These are phyloP conservation scores for Epinephelus fuscoguttatus DNA, from an alignment of 2,113 vertebrate species.

Conservation along the genomic window DNA sequence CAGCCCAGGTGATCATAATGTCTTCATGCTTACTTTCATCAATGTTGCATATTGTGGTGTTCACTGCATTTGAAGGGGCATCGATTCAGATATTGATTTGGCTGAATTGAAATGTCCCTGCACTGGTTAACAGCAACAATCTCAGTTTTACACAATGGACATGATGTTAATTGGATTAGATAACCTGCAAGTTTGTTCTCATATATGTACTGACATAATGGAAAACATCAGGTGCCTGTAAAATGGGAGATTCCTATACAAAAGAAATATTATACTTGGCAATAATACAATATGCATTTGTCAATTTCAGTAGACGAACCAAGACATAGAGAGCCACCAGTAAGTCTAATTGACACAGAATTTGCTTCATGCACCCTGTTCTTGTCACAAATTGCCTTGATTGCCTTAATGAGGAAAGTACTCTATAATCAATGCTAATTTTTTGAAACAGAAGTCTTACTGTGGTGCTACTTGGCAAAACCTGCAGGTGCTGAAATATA, in stretches of 20 bases:
- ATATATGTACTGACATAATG: neutral
- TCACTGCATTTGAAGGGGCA: neutral
- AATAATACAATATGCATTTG: neutral
- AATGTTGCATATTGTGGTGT: neutral
- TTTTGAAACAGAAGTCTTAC: neutral
- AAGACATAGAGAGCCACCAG: neutral
- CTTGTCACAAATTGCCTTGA: neutral
- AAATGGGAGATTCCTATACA: neutral
- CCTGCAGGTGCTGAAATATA: neutral
- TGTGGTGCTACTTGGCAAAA: neutral
- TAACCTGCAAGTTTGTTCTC: neutral
- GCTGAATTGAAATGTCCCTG: neutral
- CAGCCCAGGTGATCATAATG: neutral
- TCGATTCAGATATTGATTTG: neutral
- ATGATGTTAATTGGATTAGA: neutral
- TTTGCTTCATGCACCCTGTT: neutral
- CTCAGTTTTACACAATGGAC: neutral
- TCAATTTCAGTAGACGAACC: neutral
- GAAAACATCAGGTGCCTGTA: neutral
- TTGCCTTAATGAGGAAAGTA: neutral
- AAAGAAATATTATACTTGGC: no score
- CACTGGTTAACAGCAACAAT: neutral
- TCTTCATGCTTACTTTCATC: neutral
- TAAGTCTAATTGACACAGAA: neutral
- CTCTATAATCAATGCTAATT: neutral